A percentile compares a stretch with the other conserved stretches of the same genome.
Evolutionary conservation across 1,140 invertebrate species (phyloP).

Genomic region (Mya arenaria): DNA sequence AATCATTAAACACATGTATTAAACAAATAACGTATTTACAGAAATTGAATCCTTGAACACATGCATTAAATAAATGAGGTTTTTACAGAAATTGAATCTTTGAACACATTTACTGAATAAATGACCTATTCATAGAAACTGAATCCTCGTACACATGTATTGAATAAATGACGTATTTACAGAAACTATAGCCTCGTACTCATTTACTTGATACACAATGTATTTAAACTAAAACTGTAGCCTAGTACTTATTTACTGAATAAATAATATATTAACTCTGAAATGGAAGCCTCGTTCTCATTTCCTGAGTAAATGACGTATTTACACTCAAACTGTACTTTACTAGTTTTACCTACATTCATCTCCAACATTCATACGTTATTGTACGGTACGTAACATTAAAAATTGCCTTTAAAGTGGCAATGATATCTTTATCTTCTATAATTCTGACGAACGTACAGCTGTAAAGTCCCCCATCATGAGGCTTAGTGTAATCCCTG

Average conservation of each 20-base stretch:
- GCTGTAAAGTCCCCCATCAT: background rate
- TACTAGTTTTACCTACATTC: background rate
- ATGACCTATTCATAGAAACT: background rate
- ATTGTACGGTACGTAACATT: background rate
- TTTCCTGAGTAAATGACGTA: background rate
- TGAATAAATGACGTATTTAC: no score
- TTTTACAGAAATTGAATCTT: no score
- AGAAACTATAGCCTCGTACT: background rate
- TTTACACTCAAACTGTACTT: background rate
- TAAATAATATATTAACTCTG: no score
- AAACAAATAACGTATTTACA: no score
- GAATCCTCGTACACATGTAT: background rate
- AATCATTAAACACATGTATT: no score
- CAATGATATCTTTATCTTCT: background rate
- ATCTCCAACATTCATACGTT: background rate
- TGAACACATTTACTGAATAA: no score
- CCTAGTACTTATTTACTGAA: no score
- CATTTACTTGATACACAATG: no score
- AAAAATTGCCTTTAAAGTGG: background rate
- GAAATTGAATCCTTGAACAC: no score
- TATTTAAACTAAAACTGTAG: no score
- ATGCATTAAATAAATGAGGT: no score
- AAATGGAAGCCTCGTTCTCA: background rate
- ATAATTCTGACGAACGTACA: background rate
- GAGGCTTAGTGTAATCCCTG: background rate